Conservation (phyloP, 2,888 invertebrate genomes). For the Liodrosophila aerea region DNA sequence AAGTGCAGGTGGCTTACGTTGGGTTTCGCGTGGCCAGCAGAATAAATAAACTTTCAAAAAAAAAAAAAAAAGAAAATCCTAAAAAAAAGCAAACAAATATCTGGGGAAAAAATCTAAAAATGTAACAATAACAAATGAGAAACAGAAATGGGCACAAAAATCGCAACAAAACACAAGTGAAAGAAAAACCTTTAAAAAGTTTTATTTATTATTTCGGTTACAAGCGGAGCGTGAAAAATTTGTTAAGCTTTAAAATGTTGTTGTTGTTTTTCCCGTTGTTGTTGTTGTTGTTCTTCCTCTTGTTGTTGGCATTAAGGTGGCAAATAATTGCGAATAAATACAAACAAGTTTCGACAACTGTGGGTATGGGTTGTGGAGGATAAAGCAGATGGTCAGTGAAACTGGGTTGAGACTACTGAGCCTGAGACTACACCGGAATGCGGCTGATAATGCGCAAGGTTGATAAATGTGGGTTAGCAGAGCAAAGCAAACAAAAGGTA, state of each 20-base stretch:
- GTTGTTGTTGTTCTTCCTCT: conserved; percentile 4
- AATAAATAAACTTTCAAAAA: conserved; percentile 68
- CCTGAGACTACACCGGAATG: background rate
- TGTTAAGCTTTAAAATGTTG: conserved; percentile 63
- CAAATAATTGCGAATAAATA: conserved; percentile 56
- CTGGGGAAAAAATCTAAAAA: conserved; percentile 60
- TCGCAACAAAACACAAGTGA: conserved; percentile 7
- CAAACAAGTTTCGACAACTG: conserved; percentile 31
- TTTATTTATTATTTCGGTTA: conserved; percentile 59
- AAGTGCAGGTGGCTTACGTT: conserved; percentile 68
- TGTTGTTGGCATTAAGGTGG: conserved; percentile 39
- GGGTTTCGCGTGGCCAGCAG: conserved; percentile 38
- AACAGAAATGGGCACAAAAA: conserved; percentile 55
- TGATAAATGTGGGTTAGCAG: conserved; percentile 15
- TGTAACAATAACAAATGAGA: conserved; percentile 69
- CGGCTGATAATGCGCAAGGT: conserved; percentile 14
- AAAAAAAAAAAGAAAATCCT: background rate
- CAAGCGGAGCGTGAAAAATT: conserved; percentile 55
- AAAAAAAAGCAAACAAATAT: conserved; percentile 13
- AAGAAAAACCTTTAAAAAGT: conserved; percentile 26
- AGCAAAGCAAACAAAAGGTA: conserved; percentile 6
- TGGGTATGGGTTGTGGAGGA: background rate
- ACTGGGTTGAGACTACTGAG: conserved; percentile 13
- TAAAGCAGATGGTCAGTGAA: conserved; percentile 24
- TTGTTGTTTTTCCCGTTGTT: conserved; percentile 7